These are phyloP conservation scores for Pseudotriccus pelzelni DNA, from an alignment of 2,797 vertebrate genomes.

Conservation along the genomic window DNA sequence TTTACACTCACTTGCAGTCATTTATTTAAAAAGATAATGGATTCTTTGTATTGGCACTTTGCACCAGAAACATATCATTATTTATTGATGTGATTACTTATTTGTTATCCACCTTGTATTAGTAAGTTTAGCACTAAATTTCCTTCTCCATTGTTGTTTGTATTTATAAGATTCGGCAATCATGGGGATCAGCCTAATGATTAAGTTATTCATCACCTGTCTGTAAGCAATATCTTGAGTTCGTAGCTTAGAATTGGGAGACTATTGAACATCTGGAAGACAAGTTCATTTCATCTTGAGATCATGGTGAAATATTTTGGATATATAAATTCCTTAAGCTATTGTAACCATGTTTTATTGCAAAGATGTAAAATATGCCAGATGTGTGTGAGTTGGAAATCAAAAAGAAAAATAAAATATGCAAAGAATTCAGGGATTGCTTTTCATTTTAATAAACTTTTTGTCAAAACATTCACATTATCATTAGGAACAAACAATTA, in stretches of 20 bases:
- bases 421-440: slow-evolving; percentile 93
- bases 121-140: slow-evolving; percentile 89
- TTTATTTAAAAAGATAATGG: slow-evolving; percentile 90
- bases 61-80: slow-evolving; percentile 97
- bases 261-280: slow-evolving; percentile 90
- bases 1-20: slow-evolving; percentile 90
- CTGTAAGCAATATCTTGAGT: slow-evolving; percentile 99
- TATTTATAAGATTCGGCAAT: slow-evolving; percentile 90
- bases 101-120: slow-evolving; percentile 85
- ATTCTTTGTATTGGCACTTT: slow-evolving; percentile 98
- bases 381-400: slow-evolving; percentile 94
- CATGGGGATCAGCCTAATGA: slow-evolving; percentile 85
- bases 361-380: slow-evolving; percentile 99
- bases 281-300: slow-evolving; percentile 94
- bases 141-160: slow-evolving; percentile 98
- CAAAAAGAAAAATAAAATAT: slow-evolving; percentile 99
- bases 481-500: not conserved
- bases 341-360: slow-evolving; percentile 99
- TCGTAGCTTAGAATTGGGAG: slow-evolving; percentile 88
- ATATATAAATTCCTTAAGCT: slow-evolving; percentile 97
- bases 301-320: slow-evolving; percentile 97
- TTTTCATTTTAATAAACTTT: slow-evolving; percentile 64
- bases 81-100: slow-evolving; percentile 91
- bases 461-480: not conserved
- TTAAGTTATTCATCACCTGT: slow-evolving; percentile 95